Base-by-base conservation (phyloP, 2,113 vertebrate genomes). In the Phrynocephalus versicolor region DNA sequence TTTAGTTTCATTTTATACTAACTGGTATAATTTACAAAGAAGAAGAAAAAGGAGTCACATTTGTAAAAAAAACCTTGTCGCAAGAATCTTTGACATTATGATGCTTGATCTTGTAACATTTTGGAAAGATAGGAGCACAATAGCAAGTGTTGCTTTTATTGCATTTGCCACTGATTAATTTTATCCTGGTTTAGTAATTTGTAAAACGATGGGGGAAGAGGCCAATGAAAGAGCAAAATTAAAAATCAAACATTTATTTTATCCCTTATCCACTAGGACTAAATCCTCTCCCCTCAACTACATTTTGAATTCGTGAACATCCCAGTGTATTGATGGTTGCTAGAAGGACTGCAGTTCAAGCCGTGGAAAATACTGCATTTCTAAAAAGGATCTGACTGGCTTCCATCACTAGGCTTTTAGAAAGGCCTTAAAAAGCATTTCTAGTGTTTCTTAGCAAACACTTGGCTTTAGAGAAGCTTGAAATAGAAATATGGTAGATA, bases 391-490 rank as follows among this genome's bases (percentile, higher is more conserved):
- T 64, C 62, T 6, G 13, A 8, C 62, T 25, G 23, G 21, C 30
- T 6, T 27, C 30, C 12, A 67, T 67, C 27, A n/a, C 65, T 51
- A 67, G 27, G 8, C 18, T n/a, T 30, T 67, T 67, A 67, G 62
- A 64, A 67, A 67, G 65, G 27, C 65, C 65, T 67, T n/a, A 67
- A 30, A 67, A 12, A 67, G 10, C 27, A 13, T n/a, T 67, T n/a
- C 25, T 27, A 30, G 9, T 25, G 65, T 12, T 27, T 72, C 37
- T 21, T 72, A 21, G 21, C 21, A n/a, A n/a, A n/a, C 19, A 7
- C 39, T 83, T 87, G 37, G 6, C n/a, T 1, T 8, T 0, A 0
- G 1, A 7, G 1, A 77, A 51, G 9, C 77, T 10, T 74, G 9
- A 45, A 74, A 74, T 51, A 10, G 45, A 18, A 72, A 21, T 21